Conservation (phyloP, 2,113 vertebrate species). For the Heterochromis multidens region DNA sequence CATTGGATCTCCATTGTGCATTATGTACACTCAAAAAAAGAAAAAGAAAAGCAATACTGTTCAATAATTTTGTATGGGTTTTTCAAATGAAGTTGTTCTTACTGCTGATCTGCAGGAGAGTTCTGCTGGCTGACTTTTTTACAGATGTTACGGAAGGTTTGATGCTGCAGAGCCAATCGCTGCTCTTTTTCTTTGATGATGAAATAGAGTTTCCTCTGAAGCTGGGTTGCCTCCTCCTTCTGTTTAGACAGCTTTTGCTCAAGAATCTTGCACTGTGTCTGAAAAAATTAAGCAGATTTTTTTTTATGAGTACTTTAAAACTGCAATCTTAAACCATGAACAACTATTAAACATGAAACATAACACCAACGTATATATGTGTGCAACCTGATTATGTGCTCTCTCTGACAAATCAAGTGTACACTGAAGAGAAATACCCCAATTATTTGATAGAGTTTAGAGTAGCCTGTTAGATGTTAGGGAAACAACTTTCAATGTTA, state of each 20-base stretch:
- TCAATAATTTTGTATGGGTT: neutral
- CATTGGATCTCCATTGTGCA: no score
- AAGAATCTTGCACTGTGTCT: conserved; percentile 72
- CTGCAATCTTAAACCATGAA: neutral
- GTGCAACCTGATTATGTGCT: neutral
- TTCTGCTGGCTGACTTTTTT: conserved; percentile 58
- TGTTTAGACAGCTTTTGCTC: conserved; percentile 76
- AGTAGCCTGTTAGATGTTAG: neutral
- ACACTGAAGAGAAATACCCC: neutral
- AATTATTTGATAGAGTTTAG: neutral
- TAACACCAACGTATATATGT: neutral
- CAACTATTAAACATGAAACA: neutral
- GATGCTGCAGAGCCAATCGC: conserved; percentile 69
- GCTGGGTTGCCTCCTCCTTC: conserved; percentile 66
- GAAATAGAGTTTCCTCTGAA: conserved; percentile 79
- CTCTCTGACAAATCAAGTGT: neutral
- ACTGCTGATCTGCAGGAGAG: conserved; percentile 78
- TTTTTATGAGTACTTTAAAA: neutral
- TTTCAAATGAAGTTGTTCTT: conserved; percentile 35
- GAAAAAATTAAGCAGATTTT: neutral
- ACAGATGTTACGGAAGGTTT: conserved; percentile 77
- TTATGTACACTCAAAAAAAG: no score
- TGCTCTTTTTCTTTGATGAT: conserved; percentile 74
- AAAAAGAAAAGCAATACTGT: neutral
- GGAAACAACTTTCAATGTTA: neutral